Evolutionary conservation across 2,888 invertebrate species (phyloP), one percentile per base, ranked within the genome.

Genomic region (Silvanus unidentatus): DNA sequence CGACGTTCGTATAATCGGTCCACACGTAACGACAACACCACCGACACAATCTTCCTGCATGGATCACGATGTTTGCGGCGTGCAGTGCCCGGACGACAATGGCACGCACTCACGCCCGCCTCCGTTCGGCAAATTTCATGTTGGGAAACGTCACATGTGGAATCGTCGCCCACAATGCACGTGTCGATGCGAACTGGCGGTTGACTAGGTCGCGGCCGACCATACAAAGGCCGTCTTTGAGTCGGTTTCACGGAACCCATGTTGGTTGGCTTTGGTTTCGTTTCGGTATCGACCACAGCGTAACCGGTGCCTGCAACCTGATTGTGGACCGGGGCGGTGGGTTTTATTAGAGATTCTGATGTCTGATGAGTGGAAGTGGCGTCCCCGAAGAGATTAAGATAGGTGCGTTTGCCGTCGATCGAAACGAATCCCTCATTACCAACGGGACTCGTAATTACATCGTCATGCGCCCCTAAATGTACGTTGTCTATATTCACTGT

Each of bases 111-210:
- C 1, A 93, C 90, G 1, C 91, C 82, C 68, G 76, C 86, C 70
- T 90, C 90, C 0, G 92, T 94, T 49, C 84, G 80, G 63, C 94
- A 94, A 41, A 84, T 83, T 66, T 94, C 94, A 61, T 90, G 87
- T 64, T 92, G 88, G 1, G 88, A 85, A 43, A 82, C 81, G 62
- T 93, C 92, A 57, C 94, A 94, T 0, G 94, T 93, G 1, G 88
- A 85, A 58, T 91, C 89, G 58, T 94, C 93, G 0, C 93, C 94
- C 0, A 94, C 93, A 13, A 94, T 93, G 60, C 94, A 94, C 0
- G 94, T 94, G 66, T 94, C 94, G 49, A 94, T 94, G 55, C 93
- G 64, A 22, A 86, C 84, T 13, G 85, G 80, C 50, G 88, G 80
- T 67, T 85, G 77, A 0, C 78, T 79, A n/a, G 63, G 61, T 44